Base-by-base conservation (phyloP, 1,140 invertebrate species). In the Caerostris extrusa region DNA sequence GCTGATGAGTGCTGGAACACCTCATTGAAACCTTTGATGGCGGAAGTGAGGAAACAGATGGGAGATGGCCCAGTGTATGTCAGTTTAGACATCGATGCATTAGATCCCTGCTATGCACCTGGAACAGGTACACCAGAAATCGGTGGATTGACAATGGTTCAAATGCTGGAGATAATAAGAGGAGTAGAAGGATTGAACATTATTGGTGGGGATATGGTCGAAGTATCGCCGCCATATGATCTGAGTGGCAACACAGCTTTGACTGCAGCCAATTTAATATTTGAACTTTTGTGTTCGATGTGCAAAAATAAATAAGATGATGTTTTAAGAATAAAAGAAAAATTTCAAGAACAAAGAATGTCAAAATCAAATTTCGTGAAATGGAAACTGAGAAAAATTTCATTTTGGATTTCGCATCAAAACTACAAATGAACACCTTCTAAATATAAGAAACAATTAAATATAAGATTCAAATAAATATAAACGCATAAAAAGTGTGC, bases 101-200 rank as follows among this genome's bases (percentile, higher is more conserved):
- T 94, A 55, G 94, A 94, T 85, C 94, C 94, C 14, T 67, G 53
- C 56, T 94, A 58, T 67, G 94, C 94, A 58, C 94, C 94, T 81
- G 94, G 94, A 87, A 94, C 94, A 77, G 94, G 94, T 61, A 94
- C 94, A 5, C 94, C 94, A 34, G 94, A 94, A 91, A 94, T 94
- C 7, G 94, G 77, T 1, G 94, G 94, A 5, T 19, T 94, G 34
- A 93, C 94, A 19, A 67, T 91, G 0, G 87, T 93, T 56, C 94
- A 94, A 71, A 87, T 94, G 77, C 12, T 94, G n/a, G 91, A 94
- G 87, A 93, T 94, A 6, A 93, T 94, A 7, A 34, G 94, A 85
- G 94, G 94, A 2, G 77, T 90, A 14, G 60, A 91, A 77, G 91
- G 88, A 71, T 14, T 94, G 0, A 93, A 94, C 56, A 91, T 94